Percentiles rank a stretch among this genome's conserved stretches.
These are phyloP conservation scores for Acrobeloides nanus DNA, from an alignment of 2,888 invertebrate genomes.

Conservation along the genomic window DNA sequence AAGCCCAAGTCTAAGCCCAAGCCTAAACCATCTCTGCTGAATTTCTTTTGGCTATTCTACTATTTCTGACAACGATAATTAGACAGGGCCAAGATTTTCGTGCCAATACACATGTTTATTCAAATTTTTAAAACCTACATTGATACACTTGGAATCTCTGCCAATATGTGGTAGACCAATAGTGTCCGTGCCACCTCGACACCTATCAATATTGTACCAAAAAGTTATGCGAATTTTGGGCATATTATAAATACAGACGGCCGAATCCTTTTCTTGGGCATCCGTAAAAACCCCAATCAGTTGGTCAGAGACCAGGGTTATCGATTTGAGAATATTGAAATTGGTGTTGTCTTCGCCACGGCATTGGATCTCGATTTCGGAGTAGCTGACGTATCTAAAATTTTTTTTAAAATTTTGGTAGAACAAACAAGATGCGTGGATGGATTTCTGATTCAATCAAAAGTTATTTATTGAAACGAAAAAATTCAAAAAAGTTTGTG, in stretches of 20 bases:
- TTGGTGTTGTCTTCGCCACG: constrained; percentile 53
- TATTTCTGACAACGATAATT: too few species aligned
- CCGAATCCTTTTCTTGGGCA: constrained; percentile 27
- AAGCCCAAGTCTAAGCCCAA: too few species aligned
- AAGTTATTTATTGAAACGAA: too few species aligned
- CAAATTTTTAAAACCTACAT: too few species aligned
- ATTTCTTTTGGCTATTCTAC: too few species aligned
- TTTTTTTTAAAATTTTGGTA: neutral
- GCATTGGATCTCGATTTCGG: constrained; percentile 59
- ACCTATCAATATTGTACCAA: constrained; percentile 55
- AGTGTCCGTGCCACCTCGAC: constrained; percentile 55
- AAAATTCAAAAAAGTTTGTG: too few species aligned
- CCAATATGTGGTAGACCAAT: constrained; percentile 56
- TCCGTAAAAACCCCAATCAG: constrained; percentile 31
- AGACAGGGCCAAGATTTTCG: neutral
- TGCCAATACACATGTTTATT: neutral
- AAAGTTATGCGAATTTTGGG: constrained; percentile 53
- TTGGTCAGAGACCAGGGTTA: constrained; percentile 18
- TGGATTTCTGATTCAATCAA: too few species aligned
- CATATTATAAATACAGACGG: constrained; percentile 56
- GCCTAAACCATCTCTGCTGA: too few species aligned
- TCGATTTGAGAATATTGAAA: constrained; percentile 55
- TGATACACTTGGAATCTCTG: constrained; percentile 48
- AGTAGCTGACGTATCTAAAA: constrained; percentile 55
- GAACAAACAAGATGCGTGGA: too few species aligned